These are phyloP conservation scores for Ellobium chinense DNA, from an alignment of 2,888 invertebrate species.

Conservation along the genomic window DNA sequence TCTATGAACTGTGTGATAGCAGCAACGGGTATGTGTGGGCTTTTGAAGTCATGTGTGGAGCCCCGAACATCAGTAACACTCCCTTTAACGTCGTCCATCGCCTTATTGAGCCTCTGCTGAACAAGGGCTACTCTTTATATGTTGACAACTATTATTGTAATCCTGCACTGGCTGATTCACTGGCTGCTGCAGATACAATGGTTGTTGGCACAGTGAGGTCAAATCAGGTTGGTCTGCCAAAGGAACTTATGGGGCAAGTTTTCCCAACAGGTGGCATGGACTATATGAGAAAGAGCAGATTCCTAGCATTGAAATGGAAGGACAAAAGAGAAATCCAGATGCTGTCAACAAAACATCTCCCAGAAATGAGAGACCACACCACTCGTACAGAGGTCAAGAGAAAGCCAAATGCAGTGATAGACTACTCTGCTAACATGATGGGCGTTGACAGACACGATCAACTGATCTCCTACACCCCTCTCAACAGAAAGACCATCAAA, in stretches of 20 bases:
- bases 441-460: conserved; percentile 37
- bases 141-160: conserved; percentile 44
- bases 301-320: background rate
- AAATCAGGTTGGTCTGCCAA: conserved; percentile 30
- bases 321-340: conserved; percentile 38
- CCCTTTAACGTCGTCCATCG: conserved; percentile 5
- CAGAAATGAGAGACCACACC: background rate
- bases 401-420: conserved; percentile 18
- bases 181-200: conserved; percentile 10
- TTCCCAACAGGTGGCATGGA: background rate
- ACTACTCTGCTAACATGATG: conserved; percentile 36
- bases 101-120: conserved; percentile 6
- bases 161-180: conserved; percentile 11
- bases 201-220: conserved; percentile 30
- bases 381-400: conserved; percentile 13
- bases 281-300: background rate
- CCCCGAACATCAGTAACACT: conserved; percentile 17
- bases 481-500: conserved; percentile 39
- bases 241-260: conserved; percentile 2
- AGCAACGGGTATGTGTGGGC: no score
- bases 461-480: conserved; percentile 19
- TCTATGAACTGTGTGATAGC: no score
- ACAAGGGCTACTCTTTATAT: conserved; percentile 24
- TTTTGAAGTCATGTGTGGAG: background rate
- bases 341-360: conserved; percentile 15